Evolutionary conservation across 2,113 vertebrate genomes (phyloP), one percentile per base, ranked within the genome.

Genomic region (Chaenogobius annularis): DNA sequence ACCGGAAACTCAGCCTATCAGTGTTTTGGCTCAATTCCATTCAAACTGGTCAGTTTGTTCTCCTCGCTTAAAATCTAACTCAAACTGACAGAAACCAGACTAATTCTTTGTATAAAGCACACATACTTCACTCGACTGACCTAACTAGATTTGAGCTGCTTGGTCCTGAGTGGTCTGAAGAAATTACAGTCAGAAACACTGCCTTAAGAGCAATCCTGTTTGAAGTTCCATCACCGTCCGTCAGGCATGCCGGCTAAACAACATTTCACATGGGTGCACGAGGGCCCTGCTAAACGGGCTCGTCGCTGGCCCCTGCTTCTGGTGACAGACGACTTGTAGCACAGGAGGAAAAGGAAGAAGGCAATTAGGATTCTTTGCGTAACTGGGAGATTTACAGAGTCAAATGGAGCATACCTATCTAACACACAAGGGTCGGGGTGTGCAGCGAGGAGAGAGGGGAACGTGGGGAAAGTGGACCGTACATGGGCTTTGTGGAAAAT

Each of bases 351-450:
- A 82, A 87, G 83, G 88, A 93, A 90, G 83, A 88, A 69, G 74
- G 87, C 88, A 91, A 91, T 92, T 92, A 91, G 91, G 88, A 92
- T 92, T 92, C 89, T 79, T 89, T 79, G 79, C 76, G 81, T 80
- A 81, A 80, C 82, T 87, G 43, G 26, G 74, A 92, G 84, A 85
- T 82, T 89, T 90, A 80, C 82, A 78, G 82, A 81, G 86, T 67
- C 81, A 92, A 92, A 93, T 91, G 86, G 88, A 87, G 90, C 90
- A 90, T 90, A 87, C 86, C 90, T 92, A 92, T 92, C 88, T 81
- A 47, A 40, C 65, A 65, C 69, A 54, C 70, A 58, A 63, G 74
- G 26, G 73, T 69, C 70, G 73, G 44, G 40, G 68, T 75, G 40
- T 62, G 22, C 59, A 76, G 75, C 48, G 61, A 71, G 22, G 65